phyloP scores from a whole-genome alignment of 2,113 vertebrate species.

The Calypte anna region DNA sequence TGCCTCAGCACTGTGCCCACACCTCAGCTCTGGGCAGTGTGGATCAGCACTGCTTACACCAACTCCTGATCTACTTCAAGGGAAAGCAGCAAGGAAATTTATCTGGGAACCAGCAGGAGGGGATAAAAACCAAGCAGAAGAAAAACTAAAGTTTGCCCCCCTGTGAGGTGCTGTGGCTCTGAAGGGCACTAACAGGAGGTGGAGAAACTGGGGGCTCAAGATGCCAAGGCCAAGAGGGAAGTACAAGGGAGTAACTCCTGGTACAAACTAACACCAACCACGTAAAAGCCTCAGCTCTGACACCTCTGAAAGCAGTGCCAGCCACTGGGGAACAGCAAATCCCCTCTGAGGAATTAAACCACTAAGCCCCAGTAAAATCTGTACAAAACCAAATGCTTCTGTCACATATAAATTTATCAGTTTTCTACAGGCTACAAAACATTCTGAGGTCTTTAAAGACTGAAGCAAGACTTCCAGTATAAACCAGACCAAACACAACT shows the following conservation, averaged over 20 bases:
- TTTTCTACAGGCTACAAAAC: not conserved
- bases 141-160: not conserved
- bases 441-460: not conserved
- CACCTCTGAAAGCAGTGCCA: not conserved
- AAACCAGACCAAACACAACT: no score
- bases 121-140: not conserved
- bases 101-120: rapidly evolving
- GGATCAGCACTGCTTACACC: rapidly evolving
- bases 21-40: rapidly evolving
- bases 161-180: not conserved
- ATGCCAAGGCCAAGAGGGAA: not conserved
- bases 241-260: not conserved
- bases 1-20: not conserved
- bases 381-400: not conserved
- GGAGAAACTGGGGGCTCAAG: not conserved
- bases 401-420: not conserved
- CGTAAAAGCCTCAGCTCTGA: not conserved
- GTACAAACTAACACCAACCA: not conserved
- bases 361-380: not conserved
- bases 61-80: rapidly evolving
- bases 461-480: not conserved
- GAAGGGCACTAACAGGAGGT: rapidly evolving
- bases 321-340: not conserved
- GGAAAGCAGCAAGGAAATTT: not conserved
- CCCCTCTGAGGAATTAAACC: not conserved